Conservation (phyloP, 2,113 vertebrate species). For the Pygoscelis adeliae region DNA sequence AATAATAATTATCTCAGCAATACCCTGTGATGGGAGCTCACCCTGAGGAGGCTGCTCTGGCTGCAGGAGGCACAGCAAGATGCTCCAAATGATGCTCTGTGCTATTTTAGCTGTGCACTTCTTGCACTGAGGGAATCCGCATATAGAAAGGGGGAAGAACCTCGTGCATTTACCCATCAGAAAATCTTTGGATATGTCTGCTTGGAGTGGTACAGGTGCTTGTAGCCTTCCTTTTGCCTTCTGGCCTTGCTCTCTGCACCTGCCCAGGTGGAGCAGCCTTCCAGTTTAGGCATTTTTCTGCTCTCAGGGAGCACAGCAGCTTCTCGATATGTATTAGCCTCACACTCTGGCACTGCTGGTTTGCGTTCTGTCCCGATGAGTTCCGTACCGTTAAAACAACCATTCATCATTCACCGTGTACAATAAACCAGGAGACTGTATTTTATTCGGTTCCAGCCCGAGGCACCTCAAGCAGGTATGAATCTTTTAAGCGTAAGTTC, state of each 20-base stretch:
- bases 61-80: not conserved
- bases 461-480: conserved; percentile 32
- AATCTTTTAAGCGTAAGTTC: conserved; percentile 22
- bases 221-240: not conserved
- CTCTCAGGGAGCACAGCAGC: not conserved
- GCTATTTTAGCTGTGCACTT: not conserved
- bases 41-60: not conserved
- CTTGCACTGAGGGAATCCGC: not conserved
- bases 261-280: not conserved
- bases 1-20: not conserved
- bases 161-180: not conserved
- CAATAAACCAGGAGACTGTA: conserved; percentile 26
- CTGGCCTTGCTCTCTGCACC: not conserved
- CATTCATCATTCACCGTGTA: not conserved
- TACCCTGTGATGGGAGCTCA: not conserved
- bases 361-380: not conserved
- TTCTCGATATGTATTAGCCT: not conserved
- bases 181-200: not conserved
- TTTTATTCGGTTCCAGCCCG: conserved; percentile 8
- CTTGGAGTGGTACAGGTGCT: not conserved
- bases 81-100: not conserved
- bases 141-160: not conserved
- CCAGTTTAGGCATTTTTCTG: not conserved
- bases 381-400: conserved; percentile 4
- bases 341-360: not conserved